A percentile compares a stretch with the other conserved stretches of the same genome.
These are phyloP conservation scores for Nemoura dubitans DNA, from an alignment of 2,888 invertebrate species.

Conservation along the genomic window DNA sequence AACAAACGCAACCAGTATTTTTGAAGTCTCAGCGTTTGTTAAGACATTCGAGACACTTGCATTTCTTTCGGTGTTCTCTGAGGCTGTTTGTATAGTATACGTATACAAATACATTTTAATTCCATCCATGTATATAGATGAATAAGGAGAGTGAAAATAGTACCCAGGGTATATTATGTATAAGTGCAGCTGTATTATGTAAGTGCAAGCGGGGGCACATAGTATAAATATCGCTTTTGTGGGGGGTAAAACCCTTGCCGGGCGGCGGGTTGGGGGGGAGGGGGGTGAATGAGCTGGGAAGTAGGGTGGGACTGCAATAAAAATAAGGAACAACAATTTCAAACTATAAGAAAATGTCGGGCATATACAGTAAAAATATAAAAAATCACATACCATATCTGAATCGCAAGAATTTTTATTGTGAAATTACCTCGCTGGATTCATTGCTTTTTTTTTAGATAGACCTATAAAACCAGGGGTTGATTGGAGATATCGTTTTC, in stretches of 20 bases:
- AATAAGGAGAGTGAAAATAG: too few relatives aligned
- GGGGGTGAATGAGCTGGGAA: conserved; percentile 47
- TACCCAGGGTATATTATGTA: too few relatives aligned
- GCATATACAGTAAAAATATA: conserved; percentile 33
- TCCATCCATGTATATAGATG: too few relatives aligned
- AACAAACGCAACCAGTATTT: too few relatives aligned
- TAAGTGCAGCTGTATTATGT: too few relatives aligned
- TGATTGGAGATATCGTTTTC: background rate
- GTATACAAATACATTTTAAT: too few relatives aligned
- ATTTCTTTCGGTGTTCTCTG: too few relatives aligned
- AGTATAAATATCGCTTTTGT: background rate
- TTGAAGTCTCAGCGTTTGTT: too few relatives aligned
- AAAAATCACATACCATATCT: conserved; percentile 50
- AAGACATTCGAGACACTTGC: too few relatives aligned
- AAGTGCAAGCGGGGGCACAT: too few relatives aligned
- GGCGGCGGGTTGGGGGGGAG: background rate
- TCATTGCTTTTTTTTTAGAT: conserved; percentile 44
- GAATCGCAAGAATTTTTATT: conserved; percentile 52
- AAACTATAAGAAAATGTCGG: conserved; percentile 39
- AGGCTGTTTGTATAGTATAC: too few relatives aligned
- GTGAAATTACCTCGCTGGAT: conserved; percentile 51
- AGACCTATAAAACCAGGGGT: conserved; percentile 39
- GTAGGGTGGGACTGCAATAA: conserved; percentile 40
- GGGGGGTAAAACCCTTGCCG: background rate
- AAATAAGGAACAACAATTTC: conserved; percentile 42